Percentiles rank a stretch among this genome's conserved stretches.
Conservation (phyloP, 2,113 vertebrate genomes). For the Meriones unguiculatus region DNA sequence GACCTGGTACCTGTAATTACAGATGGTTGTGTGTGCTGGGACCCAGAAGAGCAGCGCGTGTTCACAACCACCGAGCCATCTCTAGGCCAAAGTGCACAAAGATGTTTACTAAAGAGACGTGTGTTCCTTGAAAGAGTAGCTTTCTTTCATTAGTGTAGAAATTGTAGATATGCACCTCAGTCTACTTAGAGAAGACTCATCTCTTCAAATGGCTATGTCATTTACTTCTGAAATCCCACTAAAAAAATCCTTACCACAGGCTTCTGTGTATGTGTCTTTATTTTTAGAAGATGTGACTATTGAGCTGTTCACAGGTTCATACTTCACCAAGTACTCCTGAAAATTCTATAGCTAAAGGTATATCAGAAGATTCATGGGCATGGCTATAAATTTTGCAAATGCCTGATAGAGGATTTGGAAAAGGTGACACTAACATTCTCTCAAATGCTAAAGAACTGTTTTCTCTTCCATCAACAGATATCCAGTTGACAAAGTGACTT, state of each 20-base stretch:
- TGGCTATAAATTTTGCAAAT: constrained; percentile 62
- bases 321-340: background rate
- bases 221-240: background rate
- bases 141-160: background rate
- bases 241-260: background rate
- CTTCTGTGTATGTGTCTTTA: background rate
- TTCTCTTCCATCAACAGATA: constrained; percentile 40
- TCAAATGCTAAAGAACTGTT: constrained; percentile 54
- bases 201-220: background rate
- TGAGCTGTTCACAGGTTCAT: background rate
- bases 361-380: background rate
- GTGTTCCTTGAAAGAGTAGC: background rate
- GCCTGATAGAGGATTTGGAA: constrained; percentile 44
- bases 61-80: background rate
- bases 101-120: background rate
- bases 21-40: background rate
- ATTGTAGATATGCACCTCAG: background rate
- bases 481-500: constrained; percentile 33
- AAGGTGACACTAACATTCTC: constrained; percentile 59
- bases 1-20: background rate
- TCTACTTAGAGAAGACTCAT: background rate
- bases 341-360: background rate
- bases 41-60: background rate
- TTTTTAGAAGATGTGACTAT: background rate
- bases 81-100: background rate